Evolutionary conservation across 2,113 vertebrate species (phyloP).

Genomic region (Damaliscus lunatus): DNA sequence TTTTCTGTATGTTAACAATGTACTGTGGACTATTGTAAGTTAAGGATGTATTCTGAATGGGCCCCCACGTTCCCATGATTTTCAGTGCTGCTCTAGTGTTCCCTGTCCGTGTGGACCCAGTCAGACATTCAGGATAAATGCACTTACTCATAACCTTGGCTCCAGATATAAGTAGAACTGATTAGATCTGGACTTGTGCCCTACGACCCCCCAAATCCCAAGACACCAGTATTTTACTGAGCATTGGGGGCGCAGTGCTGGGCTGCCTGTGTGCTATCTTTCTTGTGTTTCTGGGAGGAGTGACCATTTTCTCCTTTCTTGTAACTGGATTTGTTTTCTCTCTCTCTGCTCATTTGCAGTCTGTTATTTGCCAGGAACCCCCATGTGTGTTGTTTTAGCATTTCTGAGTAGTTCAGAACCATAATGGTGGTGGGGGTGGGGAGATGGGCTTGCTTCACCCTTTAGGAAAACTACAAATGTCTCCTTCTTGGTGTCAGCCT

Average conservation of each 20-base stretch:
- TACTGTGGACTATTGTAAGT: neutral
- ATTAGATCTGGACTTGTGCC: neutral
- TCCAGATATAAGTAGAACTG: neutral
- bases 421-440: neutral
- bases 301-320: neutral
- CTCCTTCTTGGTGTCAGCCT: neutral
- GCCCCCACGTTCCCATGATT: neutral
- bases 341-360: neutral
- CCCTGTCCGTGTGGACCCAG: neutral
- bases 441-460: neutral
- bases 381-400: neutral
- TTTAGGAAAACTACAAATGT: neutral
- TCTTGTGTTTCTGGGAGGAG: neutral
- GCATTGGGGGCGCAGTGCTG: neutral
- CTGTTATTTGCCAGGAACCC: neutral
- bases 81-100: neutral
- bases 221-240: neutral
- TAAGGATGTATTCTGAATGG: neutral
- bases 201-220: neutral
- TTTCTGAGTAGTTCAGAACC: neutral
- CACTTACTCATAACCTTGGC: neutral
- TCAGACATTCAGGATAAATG: neutral
- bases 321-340: neutral
- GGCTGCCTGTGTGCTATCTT: neutral
- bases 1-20: neutral